phyloP scores from a whole-genome alignment of 2,113 vertebrate genomes.

The Gymnobelideus leadbeateri region DNA sequence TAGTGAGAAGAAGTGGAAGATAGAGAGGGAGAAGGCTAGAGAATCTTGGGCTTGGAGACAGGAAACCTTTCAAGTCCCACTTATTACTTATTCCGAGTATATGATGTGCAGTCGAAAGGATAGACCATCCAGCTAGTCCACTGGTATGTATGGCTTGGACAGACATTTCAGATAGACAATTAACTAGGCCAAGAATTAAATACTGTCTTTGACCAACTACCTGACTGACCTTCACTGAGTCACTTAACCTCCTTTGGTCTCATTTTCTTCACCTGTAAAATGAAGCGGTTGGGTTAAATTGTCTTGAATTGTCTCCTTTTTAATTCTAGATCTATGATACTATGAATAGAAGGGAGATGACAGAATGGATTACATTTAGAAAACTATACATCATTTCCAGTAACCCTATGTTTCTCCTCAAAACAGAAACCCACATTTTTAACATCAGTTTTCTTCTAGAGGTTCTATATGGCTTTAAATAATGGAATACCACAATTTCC shows the following conservation, averaged over 20 bases:
- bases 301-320: not conserved
- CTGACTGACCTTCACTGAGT: not conserved
- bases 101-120: not conserved
- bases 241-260: not conserved
- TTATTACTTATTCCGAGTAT: not conserved
- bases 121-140: not conserved
- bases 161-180: not conserved
- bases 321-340: not conserved
- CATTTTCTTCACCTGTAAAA: not conserved
- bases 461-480: not conserved
- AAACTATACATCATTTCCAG: not conserved
- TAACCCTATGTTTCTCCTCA: not conserved
- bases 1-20: not conserved
- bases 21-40: not conserved
- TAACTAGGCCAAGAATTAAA: not conserved
- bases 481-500: not conserved
- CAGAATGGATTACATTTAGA: not conserved
- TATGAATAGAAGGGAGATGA: not conserved
- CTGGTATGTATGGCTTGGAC: not conserved
- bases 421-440: not conserved
- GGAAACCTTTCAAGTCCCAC: not conserved
- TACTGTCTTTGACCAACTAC: not conserved
- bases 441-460: not conserved
- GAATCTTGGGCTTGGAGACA: not conserved
- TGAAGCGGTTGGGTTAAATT: not conserved